These are phyloP conservation scores for Oncorhynchus clarkii DNA, from an alignment of 2,113 vertebrate genomes.

Conservation along the genomic window DNA sequence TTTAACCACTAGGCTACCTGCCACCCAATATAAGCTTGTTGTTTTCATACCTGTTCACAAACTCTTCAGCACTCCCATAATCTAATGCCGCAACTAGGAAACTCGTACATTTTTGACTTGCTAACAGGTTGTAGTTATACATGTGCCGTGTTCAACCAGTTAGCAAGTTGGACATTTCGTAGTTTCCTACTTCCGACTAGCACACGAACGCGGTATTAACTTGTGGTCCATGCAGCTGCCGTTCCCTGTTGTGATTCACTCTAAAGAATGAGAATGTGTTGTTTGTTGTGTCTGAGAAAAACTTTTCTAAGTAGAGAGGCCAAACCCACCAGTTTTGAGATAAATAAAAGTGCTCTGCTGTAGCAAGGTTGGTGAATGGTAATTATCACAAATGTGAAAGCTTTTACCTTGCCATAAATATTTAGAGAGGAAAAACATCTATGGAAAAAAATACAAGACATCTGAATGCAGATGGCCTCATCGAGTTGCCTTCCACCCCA, in stretches of 20 bases:
- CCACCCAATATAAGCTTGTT: too few relatives aligned
- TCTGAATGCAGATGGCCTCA: background rate
- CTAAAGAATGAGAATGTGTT: background rate
- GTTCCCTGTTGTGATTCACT: too few relatives aligned
- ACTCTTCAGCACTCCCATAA: too few relatives aligned
- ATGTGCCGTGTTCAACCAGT: too few relatives aligned
- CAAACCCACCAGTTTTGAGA: background rate
- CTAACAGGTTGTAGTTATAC: too few relatives aligned
- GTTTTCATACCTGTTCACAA: too few relatives aligned
- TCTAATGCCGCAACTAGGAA: too few relatives aligned
- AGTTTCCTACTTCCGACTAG: too few relatives aligned
- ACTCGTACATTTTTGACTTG: too few relatives aligned
- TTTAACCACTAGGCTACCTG: too few relatives aligned
- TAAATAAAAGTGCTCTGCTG: background rate
- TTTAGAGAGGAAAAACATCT: slow-evolving; percentile 12
- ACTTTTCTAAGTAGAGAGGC: background rate
- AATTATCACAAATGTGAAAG: slow-evolving; percentile 16
- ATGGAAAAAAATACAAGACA: background rate
- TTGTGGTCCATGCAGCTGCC: too few relatives aligned
- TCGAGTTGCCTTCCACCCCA: background rate
- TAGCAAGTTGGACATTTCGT: too few relatives aligned
- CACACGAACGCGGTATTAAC: background rate
- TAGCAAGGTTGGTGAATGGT: slow-evolving; percentile 9
- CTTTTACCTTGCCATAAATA: slow-evolving; percentile 22
- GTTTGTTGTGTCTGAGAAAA: background rate